Conservation (phyloP, 2,888 invertebrate species). For the Cancer borealis region DNA sequence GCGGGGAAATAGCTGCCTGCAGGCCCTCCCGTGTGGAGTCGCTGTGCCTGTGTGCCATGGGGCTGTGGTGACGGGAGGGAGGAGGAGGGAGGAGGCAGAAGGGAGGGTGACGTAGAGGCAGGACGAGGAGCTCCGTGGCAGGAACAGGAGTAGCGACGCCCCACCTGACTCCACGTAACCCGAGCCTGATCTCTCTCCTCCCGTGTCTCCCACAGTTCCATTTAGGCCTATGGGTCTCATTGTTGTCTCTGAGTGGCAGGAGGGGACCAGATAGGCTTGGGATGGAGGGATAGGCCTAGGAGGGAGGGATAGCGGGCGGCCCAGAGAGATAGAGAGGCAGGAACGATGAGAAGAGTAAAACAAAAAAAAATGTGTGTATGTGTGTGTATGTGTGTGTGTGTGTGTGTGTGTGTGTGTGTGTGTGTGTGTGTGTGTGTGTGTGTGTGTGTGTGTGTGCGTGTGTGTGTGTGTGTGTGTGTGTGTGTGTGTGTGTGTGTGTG, state of each 20-base stretch:
- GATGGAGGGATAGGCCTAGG: constrained; percentile 34
- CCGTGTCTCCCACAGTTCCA: constrained; percentile 55
- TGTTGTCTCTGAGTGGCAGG: constrained; percentile 46
- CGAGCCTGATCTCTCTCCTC: constrained; percentile 39
- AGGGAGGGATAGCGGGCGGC: background rate
- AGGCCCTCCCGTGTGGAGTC: background rate
- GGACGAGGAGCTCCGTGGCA: background rate
- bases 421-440: background rate
- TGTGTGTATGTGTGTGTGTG: background rate
- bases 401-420: constrained; percentile 17
- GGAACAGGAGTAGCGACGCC: constrained; percentile 29
- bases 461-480: constrained; percentile 29
- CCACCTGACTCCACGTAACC: constrained; percentile 35
- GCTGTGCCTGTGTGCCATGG: background rate
- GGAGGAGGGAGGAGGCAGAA: background rate
- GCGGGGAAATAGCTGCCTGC: no score
- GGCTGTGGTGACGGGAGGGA: background rate
- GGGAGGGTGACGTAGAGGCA: background rate
- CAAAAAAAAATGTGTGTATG: background rate
- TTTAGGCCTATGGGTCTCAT: constrained; percentile 42
- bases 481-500: constrained; percentile 28
- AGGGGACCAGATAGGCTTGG: constrained; percentile 42
- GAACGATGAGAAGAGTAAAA: background rate
- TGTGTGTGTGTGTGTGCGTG: constrained; percentile 17
- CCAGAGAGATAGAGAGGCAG: constrained; percentile 13